Evolutionary conservation across 2,113 vertebrate genomes (phyloP).

Genomic region (Nothobranchius furzeri): DNA sequence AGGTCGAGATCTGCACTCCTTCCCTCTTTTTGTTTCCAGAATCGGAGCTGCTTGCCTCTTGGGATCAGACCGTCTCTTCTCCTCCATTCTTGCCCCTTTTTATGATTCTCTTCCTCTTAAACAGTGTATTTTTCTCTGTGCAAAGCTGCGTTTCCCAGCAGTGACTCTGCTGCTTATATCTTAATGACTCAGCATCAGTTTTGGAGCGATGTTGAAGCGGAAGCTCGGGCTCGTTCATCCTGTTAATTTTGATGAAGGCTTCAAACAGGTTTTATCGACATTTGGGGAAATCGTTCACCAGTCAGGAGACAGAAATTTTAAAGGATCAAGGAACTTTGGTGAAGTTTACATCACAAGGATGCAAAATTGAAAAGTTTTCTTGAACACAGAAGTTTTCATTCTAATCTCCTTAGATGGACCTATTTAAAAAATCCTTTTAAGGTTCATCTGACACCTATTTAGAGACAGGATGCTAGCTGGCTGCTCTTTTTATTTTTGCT

Average conservation of each 20-base stretch:
- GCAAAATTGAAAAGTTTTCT: neutral
- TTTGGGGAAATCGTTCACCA: constrained; percentile 19
- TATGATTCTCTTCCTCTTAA: constrained; percentile 8
- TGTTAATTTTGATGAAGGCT: constrained; percentile 36
- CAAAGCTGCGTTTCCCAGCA: constrained; percentile 45
- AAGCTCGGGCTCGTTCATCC: constrained; percentile 31
- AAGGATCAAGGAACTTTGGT: constrained; percentile 18
- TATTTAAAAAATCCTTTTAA: neutral
- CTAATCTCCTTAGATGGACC: neutral
- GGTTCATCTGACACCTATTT: constrained; percentile 30
- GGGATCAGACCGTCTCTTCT: constrained; percentile 23
- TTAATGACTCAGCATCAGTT: constrained; percentile 57
- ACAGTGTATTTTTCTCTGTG: constrained; percentile 13
- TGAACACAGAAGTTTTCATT: constrained; percentile 17
- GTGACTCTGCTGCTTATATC: constrained; percentile 38
- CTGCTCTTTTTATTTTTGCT: constrained; percentile 51
- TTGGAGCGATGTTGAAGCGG: constrained; percentile 29
- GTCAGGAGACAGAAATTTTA: constrained; percentile 20
- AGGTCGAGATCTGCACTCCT: constrained; percentile 53
- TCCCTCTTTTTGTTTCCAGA: constrained; percentile 13
- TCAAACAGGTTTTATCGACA: constrained; percentile 31
- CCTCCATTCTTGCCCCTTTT: neutral
- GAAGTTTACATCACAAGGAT: constrained; percentile 4
- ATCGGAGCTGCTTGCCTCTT: constrained; percentile 14
- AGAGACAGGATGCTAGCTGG: constrained; percentile 33